Percentiles rank a stretch among this genome's conserved stretches.
Evolutionary conservation across 2,113 vertebrate species (phyloP).

Genomic region (Nycticorax nycticorax): DNA sequence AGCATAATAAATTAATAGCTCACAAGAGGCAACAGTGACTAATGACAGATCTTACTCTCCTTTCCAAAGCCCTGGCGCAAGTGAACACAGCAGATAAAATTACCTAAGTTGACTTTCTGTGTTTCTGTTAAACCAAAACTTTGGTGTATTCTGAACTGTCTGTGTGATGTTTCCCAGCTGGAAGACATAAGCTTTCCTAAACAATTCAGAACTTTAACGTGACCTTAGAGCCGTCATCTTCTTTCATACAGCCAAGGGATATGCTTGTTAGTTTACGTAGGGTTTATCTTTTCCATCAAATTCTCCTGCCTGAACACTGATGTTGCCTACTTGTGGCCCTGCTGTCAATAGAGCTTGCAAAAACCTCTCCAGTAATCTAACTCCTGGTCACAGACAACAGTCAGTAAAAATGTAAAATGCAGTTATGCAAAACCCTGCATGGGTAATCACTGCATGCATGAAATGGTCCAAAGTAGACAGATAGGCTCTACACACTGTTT

Average conservation of each 20-base stretch:
- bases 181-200: slow-evolving; percentile 64
- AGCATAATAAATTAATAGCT: slow-evolving; percentile 39
- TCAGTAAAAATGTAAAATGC: background rate
- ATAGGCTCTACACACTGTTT: background rate
- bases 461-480: background rate
- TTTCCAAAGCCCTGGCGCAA: slow-evolving; percentile 2
- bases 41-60: slow-evolving; percentile 12
- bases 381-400: background rate
- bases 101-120: slow-evolving; percentile 17
- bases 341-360: background rate
- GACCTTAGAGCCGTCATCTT: slow-evolving; percentile 35
- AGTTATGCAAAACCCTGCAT: background rate
- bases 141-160: slow-evolving; percentile 52
- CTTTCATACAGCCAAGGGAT: slow-evolving; percentile 27
- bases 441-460: background rate
- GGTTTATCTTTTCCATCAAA: slow-evolving; percentile 49
- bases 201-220: slow-evolving; percentile 30
- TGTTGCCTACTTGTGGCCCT: background rate
- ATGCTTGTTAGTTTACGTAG: slow-evolving; percentile 38
- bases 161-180: slow-evolving; percentile 70
- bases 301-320: background rate
- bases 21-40: slow-evolving; percentile 26
- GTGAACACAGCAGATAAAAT: slow-evolving; percentile 44
- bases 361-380: background rate
- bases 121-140: slow-evolving; percentile 49